These are phyloP conservation scores for Oryzias woworae DNA, from an alignment of 2,113 vertebrate genomes.

Conservation along the genomic window DNA sequence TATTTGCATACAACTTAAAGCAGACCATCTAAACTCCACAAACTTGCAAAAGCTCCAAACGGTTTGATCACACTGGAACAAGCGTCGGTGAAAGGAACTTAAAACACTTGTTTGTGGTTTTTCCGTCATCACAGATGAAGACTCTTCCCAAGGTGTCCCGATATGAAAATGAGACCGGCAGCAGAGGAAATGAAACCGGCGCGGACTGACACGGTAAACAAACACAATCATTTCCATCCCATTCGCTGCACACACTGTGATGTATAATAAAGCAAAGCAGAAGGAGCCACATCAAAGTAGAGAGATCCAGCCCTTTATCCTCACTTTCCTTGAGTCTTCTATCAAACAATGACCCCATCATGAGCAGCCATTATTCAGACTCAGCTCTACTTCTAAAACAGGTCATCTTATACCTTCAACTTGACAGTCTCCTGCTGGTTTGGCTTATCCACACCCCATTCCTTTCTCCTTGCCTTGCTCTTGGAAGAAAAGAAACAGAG, in stretches of 20 bases:
- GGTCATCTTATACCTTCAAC: constrained; percentile 70
- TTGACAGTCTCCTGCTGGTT: constrained; percentile 74
- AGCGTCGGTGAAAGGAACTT: no score
- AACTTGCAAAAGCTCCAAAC: no score
- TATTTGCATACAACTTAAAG: no score
- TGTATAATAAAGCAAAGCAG: constrained; percentile 17
- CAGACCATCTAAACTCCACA: no score
- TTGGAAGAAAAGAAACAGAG: constrained; percentile 69
- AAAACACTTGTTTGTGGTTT: no score
- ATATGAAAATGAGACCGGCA: background rate
- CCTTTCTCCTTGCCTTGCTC: constrained; percentile 68
- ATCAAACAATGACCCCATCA: constrained; percentile 61
- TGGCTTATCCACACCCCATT: constrained; percentile 71
- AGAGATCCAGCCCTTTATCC: constrained; percentile 26
- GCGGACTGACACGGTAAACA: constrained; percentile 5
- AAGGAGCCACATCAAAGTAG: constrained; percentile 36
- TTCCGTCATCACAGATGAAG: no score
- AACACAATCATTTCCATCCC: background rate
- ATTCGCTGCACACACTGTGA: background rate
- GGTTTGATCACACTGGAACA: no score
- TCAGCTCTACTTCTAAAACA: constrained; percentile 47
- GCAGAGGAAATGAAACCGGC: background rate
- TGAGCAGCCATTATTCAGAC: constrained; percentile 55
- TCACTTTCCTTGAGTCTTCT: constrained; percentile 29
- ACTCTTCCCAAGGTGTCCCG: background rate